Percentiles rank a stretch among this genome's conserved stretches.
phyloP scores from a whole-genome alignment of 2,797 vertebrate genomes.

The Dromococcyx pavoninus region DNA sequence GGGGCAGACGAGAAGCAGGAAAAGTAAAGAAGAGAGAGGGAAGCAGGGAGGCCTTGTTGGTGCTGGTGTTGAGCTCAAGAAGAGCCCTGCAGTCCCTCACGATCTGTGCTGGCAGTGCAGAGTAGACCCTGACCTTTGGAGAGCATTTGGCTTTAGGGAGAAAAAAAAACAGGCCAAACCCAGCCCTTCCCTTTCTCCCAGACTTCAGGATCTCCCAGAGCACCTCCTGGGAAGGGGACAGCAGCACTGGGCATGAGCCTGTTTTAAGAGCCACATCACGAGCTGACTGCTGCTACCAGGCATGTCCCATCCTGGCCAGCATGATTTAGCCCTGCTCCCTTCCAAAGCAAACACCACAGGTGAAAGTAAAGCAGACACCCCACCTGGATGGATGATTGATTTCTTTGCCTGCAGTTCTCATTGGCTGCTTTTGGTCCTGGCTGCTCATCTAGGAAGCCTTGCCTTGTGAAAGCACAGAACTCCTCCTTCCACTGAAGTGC shows the following conservation, averaged over 20 bases:
- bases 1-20: background rate
- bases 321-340: fast-evolving
- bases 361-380: background rate
- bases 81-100: fast-evolving
- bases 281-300: fast-evolving
- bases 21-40: background rate
- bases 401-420: background rate
- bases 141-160: background rate
- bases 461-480: background rate
- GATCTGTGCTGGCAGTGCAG: background rate
- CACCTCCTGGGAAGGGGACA: background rate
- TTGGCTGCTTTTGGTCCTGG: background rate
- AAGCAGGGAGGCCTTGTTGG: background rate
- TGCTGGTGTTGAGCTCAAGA: background rate
- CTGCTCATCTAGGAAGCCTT: background rate
- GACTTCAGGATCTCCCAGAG: background rate
- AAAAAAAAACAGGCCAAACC: background rate
- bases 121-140: fast-evolving
- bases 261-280: background rate
- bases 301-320: fast-evolving
- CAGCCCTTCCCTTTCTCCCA: background rate
- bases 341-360: background rate
- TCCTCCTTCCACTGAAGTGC: background rate
- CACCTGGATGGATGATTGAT: background rate
- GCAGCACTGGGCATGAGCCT: fast-evolving